These are phyloP conservation scores for Macheiramphus alcinus DNA, from an alignment of 2,113 vertebrate genomes.

Conservation along the genomic window DNA sequence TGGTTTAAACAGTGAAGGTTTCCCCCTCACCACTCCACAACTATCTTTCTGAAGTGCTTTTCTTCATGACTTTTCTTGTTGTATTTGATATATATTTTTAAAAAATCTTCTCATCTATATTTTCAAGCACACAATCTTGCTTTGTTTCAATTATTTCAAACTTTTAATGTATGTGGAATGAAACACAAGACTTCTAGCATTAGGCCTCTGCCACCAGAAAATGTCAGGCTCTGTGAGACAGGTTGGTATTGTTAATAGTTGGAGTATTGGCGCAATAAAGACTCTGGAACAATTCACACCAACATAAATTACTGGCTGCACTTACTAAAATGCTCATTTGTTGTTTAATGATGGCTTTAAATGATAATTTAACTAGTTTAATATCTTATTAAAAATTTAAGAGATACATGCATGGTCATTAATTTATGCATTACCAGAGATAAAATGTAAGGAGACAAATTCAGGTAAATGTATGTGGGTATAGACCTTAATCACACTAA, in stretches of 20 bases:
- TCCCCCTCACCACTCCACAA: not conserved
- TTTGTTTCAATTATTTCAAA: not conserved
- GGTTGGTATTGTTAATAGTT: not conserved
- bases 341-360: constrained; percentile 13
- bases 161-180: not conserved
- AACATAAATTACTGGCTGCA: not conserved
- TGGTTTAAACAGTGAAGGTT: not conserved
- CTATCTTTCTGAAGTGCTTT: not conserved
- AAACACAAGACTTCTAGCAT: not conserved
- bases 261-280: accelerated
- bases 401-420: not conserved
- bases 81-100: not conserved
- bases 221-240: not conserved
- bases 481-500: not conserved
- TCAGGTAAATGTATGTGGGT: not conserved
- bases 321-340: constrained; percentile 11
- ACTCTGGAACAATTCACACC: not conserved
- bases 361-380: not conserved
- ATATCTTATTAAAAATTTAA: not conserved
- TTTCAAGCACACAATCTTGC: not conserved
- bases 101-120: not conserved
- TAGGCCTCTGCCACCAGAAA: not conserved
- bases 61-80: not conserved
- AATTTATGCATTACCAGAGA: not conserved
- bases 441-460: not conserved